Conservation (phyloP, 2,888 invertebrate genomes). For the Hipparchia semele region DNA sequence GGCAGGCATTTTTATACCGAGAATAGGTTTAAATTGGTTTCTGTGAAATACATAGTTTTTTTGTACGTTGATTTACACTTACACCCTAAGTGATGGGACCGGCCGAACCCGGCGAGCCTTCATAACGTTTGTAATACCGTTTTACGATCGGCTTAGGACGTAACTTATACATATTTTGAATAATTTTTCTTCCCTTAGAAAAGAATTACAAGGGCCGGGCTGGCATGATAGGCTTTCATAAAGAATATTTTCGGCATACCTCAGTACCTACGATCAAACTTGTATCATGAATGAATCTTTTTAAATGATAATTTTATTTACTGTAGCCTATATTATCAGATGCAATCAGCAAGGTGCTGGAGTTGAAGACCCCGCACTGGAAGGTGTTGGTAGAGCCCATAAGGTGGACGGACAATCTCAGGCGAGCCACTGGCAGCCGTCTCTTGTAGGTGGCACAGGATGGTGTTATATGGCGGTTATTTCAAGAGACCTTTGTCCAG, state of each 20-base stretch:
- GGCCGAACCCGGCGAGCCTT: conserved; percentile 67
- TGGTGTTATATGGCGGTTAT: no score
- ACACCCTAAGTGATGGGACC: conserved; percentile 77
- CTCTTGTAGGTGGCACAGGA: no score
- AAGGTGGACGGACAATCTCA: no score
- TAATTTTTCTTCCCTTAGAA: conserved; percentile 73
- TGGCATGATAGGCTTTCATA: conserved; percentile 57
- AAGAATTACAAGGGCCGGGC: conserved; percentile 65
- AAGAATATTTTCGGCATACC: conserved; percentile 36
- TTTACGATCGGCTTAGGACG: conserved; percentile 78
- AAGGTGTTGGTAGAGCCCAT: no score
- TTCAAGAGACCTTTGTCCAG: no score
- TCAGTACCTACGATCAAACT: not conserved
- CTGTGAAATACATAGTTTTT: conserved; percentile 71
- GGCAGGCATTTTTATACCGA: conserved; percentile 45
- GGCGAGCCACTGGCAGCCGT: no score
- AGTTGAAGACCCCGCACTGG: no score
- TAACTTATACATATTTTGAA: conserved; percentile 80
- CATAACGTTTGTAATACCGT: conserved; percentile 78
- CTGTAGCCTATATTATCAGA: no score
- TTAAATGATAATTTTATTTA: no score
- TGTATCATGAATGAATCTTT: no score
- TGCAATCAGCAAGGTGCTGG: no score
- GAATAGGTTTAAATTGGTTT: conserved; percentile 46
- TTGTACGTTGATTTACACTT: conserved; percentile 71